Percentiles rank a stretch among this genome's conserved stretches.
Conservation (phyloP, 1,140 invertebrate species). For the Pararge aegeria region DNA sequence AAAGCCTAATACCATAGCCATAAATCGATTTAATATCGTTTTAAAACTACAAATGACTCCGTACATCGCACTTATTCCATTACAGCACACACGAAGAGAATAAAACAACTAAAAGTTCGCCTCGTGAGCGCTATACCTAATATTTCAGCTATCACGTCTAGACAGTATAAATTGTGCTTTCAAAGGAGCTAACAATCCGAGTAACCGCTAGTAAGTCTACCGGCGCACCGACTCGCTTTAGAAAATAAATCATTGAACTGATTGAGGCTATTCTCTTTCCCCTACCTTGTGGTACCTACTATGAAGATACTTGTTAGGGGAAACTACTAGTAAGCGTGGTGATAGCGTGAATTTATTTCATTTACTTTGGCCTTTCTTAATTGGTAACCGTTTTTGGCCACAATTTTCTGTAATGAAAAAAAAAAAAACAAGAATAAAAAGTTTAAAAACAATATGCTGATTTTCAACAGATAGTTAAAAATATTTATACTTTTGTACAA, state of each 20-base stretch:
- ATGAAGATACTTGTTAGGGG: background rate
- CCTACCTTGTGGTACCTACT: background rate
- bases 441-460: too few relatives aligned
- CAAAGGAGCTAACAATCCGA: conserved; percentile 36
- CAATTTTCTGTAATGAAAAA: too few relatives aligned
- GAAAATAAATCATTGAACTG: conserved; percentile 36
- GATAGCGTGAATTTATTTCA: background rate
- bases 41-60: too few relatives aligned
- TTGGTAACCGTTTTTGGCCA: too few relatives aligned
- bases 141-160: conserved; percentile 36
- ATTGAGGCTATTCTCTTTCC: conserved; percentile 28
- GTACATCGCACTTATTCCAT: background rate
- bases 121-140: conserved; percentile 26
- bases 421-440: too few relatives aligned
- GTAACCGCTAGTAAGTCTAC: conserved; percentile 32
- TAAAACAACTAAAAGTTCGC: conserved; percentile 13
- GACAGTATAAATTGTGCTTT: conserved; percentile 38
- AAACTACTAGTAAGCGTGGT: background rate
- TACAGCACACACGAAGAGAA: conserved; percentile 1
- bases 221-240: conserved; percentile 20
- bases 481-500: too few relatives aligned
- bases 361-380: background rate
- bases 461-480: too few relatives aligned
- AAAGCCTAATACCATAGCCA: too few relatives aligned
- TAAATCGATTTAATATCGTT: too few relatives aligned